Conservation (phyloP, 2,797 vertebrate genomes). For the Alectoris magna region DNA sequence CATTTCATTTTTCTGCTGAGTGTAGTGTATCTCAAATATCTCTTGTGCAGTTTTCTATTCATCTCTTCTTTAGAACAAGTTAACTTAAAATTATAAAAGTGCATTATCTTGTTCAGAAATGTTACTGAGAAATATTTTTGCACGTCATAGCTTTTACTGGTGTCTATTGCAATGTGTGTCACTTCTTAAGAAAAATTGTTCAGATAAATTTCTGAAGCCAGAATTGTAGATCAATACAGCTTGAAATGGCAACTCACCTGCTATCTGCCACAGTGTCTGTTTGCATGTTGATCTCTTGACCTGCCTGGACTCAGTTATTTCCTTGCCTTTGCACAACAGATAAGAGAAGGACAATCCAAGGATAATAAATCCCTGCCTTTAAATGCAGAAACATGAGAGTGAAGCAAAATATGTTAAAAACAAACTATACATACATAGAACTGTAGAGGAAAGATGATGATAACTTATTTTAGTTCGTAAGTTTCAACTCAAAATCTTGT, state of each 20-base stretch:
- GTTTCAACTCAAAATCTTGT: background rate
- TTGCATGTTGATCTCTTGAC: background rate
- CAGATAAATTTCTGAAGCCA: background rate
- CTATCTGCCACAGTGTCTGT: background rate
- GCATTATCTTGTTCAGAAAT: background rate
- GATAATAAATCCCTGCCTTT: background rate
- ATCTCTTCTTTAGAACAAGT: background rate
- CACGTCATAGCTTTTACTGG: accelerated
- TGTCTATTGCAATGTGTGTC: background rate
- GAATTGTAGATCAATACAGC: background rate
- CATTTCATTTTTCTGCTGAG: background rate
- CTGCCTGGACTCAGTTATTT: background rate
- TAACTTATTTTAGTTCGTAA: background rate
- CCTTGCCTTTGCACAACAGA: background rate
- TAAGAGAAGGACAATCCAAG: background rate
- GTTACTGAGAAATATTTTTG: background rate
- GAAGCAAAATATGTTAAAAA: background rate
- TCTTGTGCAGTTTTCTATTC: background rate
- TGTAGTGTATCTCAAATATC: background rate
- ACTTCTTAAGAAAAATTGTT: background rate
- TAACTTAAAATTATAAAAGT: background rate
- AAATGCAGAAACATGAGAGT: background rate
- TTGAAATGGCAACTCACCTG: accelerated
- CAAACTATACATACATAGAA: background rate
- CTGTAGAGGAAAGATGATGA: background rate